Evolutionary conservation across 2,113 vertebrate genomes (phyloP).

Genomic region (Stegostoma tigrinum): DNA sequence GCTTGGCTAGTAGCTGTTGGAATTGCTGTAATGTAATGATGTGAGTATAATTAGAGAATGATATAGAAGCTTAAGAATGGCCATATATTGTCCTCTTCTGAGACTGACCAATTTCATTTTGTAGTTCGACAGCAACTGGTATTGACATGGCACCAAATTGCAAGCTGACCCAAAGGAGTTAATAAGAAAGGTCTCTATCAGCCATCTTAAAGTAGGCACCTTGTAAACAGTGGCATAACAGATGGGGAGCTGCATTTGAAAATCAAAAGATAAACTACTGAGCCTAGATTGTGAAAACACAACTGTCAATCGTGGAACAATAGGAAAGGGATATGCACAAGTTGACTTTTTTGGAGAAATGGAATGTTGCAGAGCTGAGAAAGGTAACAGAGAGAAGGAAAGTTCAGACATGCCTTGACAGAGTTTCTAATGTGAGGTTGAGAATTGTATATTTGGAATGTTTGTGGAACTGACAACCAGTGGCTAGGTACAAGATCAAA

Average conservation of each 20-base stretch:
- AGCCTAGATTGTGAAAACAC: neutral
- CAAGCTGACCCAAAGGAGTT: too few species aligned
- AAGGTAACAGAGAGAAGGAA: neutral
- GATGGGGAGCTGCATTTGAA: conserved; percentile 41
- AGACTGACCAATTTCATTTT: too few species aligned
- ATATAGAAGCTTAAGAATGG: too few species aligned
- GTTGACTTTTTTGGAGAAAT: conserved; percentile 37
- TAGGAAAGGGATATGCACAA: conserved; percentile 28
- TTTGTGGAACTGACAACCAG: neutral
- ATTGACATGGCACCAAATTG: too few species aligned
- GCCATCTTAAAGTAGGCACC: too few species aligned
- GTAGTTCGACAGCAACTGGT: too few species aligned
- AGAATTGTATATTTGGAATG: neutral
- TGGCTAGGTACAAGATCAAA: conserved; percentile 45
- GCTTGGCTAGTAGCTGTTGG: too few species aligned
- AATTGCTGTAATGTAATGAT: too few species aligned
- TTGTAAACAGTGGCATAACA: conserved; percentile 37
- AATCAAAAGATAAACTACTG: neutral
- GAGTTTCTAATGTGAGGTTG: neutral
- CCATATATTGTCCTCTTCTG: too few species aligned
- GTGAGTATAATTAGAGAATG: too few species aligned
- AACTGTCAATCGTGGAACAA: conserved; percentile 36
- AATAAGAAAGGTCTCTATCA: too few species aligned
- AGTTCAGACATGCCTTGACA: neutral
- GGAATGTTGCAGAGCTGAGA: neutral